Percentiles rank a stretch among this genome's conserved stretches.
These are phyloP conservation scores for Tamias sibiricus DNA, from an alignment of 2,113 vertebrate species.

Conservation along the genomic window DNA sequence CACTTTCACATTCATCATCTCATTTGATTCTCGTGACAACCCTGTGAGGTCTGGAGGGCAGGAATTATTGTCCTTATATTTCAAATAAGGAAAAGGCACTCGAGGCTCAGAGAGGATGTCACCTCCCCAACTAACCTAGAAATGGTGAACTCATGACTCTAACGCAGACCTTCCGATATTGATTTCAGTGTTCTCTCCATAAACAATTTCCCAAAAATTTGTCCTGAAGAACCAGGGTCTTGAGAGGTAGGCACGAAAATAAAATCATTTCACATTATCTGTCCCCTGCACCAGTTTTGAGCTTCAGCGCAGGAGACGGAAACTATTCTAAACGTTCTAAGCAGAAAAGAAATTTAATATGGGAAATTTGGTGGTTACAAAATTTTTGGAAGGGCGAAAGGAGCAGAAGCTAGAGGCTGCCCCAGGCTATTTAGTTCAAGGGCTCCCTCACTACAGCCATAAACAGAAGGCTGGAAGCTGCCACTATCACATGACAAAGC, in stretches of 20 bases:
- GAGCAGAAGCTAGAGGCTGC: neutral
- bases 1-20: slow-evolving; percentile 70
- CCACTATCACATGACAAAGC: neutral
- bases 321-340: slow-evolving; percentile 7
- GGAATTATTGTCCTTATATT: slow-evolving; percentile 61
- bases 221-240: slow-evolving; percentile 9
- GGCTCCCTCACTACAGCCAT: neutral
- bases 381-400: neutral
- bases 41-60: slow-evolving; percentile 56
- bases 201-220: slow-evolving; percentile 9
- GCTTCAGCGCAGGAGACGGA: neutral
- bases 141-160: slow-evolving; percentile 3
- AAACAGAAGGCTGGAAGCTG: neutral
- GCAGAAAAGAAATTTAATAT: slow-evolving; percentile 30
- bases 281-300: neutral
- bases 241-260: neutral
- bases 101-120: neutral
- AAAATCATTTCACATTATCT: slow-evolving; percentile 4
- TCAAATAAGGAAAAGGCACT: slow-evolving; percentile 52
- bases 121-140: neutral
- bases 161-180: neutral
- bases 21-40: slow-evolving; percentile 68
- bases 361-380: neutral
- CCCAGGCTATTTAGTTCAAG: neutral
- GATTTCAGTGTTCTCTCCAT: slow-evolving; percentile 28